Base-by-base conservation (phyloP, 2,797 vertebrate genomes). In the Echeneis naucrates region DNA sequence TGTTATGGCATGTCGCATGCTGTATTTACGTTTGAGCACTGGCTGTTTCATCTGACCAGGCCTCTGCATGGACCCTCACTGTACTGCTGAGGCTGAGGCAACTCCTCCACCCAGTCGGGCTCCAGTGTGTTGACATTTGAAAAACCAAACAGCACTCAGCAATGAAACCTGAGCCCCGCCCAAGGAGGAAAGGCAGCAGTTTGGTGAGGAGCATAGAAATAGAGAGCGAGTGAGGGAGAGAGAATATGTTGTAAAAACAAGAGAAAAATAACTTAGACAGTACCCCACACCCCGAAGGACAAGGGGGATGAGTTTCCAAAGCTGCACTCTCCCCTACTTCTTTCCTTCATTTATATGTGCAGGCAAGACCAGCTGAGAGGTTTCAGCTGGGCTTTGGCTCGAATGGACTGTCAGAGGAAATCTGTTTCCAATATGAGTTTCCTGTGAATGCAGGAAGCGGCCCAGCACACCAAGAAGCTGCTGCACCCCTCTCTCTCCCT, bases 341-440 rank as follows among this genome's bases (percentile, higher is more conserved):
- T 75, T 57, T 77, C 87, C 78, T 85, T 61, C 58, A 60, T 81
- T 61, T 79, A 72, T 69, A 44, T 12, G 38, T n/a, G 23, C 72
- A 65, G 50, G 70, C 53, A 35, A 35, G 11, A 80, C 82, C 80
- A 83, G 83, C 88, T 87, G 88, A 91, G 87, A 90, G 78, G 83
- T 92, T 93, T 92, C 87, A 85, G 81, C 35, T 56, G 64, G 77
- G 76, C 75, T 87, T 82, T 70, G 81, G 87, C 89, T 92, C 87
- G 88, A 90, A 83, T 88, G 80, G 72, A 72, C 90, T 81, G 88
- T 87, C 83, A 82, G 87, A 65, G 86, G 72, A 94, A 96, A 96
- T 95, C 94, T 96, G 95, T 94, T 96, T 96, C 90, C 94, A 95
- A 95, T 96, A 94, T 86, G 86, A 83, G 77, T 88, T 96, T 96